phyloP scores from a whole-genome alignment of 2,113 vertebrate species.

The Eudyptes chrysolophus region DNA sequence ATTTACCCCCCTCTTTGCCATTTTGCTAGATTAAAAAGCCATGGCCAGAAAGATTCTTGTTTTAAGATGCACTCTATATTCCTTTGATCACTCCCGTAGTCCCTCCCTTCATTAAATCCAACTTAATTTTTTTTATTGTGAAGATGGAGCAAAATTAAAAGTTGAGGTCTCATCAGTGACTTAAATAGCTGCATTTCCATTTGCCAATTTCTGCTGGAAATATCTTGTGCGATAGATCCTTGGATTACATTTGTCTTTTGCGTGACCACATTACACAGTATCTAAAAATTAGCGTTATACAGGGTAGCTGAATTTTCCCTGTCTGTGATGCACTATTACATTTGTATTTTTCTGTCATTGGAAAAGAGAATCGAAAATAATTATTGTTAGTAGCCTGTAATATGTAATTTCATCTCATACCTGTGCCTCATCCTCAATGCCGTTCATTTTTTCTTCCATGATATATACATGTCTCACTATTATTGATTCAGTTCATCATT shows the following conservation, averaged over 20 bases:
- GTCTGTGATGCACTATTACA: not conserved
- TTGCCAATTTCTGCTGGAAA: not conserved
- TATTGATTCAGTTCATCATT: not conserved
- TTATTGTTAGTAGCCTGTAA: not conserved
- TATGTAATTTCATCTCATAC: not conserved
- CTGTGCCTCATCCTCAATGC: not conserved
- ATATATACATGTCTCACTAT: not conserved
- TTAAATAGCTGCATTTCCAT: not conserved
- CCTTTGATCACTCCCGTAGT: not conserved
- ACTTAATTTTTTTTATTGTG: not conserved
- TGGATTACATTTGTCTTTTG: not conserved
- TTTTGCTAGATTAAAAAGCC: not conserved
- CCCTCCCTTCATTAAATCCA: not conserved
- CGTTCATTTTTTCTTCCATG: not conserved
- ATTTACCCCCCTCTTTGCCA: not conserved
- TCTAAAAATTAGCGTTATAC: not conserved
- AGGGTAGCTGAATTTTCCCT: not conserved
- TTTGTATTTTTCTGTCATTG: not conserved
- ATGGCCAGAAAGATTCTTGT: not conserved
- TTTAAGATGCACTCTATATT: not conserved
- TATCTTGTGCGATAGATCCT: not conserved
- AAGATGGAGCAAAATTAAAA: not conserved
- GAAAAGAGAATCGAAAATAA: not conserved
- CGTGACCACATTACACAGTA: not conserved
- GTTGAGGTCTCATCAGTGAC: not conserved